Percentiles rank a stretch among this genome's conserved stretches.
These are phyloP conservation scores for Epistrophe grossulariae DNA, from an alignment of 2,888 invertebrate species.

Conservation along the genomic window DNA sequence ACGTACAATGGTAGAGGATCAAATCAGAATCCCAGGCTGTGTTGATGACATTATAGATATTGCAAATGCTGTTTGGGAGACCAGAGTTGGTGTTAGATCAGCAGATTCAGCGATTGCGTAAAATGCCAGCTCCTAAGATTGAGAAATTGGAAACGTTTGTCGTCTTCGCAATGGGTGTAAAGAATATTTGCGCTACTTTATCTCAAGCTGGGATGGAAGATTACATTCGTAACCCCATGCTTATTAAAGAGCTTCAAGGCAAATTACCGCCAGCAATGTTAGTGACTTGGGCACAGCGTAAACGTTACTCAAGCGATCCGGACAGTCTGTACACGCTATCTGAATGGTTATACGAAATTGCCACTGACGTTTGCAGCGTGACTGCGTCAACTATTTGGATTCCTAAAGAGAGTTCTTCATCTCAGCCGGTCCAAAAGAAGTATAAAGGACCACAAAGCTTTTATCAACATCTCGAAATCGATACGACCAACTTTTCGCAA, in stretches of 20 bases:
- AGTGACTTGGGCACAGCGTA: slow-evolving; percentile 60
- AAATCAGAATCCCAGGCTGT: not conserved
- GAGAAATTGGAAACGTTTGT: slow-evolving; percentile 33
- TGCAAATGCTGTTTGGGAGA: not conserved
- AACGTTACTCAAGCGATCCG: slow-evolving; percentile 17
- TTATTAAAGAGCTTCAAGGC: slow-evolving; percentile 61
- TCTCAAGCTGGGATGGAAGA: slow-evolving; percentile 32
- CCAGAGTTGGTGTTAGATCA: not conserved
- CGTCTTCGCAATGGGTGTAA: slow-evolving; percentile 48
- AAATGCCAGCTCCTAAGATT: slow-evolving; percentile 46
- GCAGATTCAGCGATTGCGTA: not conserved
- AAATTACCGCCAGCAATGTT: slow-evolving; percentile 58
- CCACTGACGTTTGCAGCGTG: too few species aligned
- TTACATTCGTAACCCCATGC: slow-evolving; percentile 28
- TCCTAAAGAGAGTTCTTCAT: too few species aligned
- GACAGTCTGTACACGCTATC: not conserved
- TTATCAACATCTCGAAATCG: too few species aligned
- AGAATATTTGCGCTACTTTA: slow-evolving; percentile 53
- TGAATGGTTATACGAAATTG: too few species aligned
- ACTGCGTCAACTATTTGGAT: too few species aligned
- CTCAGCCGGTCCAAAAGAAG: too few species aligned
- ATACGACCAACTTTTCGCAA: too few species aligned
- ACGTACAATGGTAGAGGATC: not conserved
- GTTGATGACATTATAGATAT: not conserved
- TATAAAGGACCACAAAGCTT: too few species aligned